These are phyloP conservation scores for Acromyrmex echinatior DNA, from an alignment of 1,140 invertebrate genomes.

Conservation along the genomic window DNA sequence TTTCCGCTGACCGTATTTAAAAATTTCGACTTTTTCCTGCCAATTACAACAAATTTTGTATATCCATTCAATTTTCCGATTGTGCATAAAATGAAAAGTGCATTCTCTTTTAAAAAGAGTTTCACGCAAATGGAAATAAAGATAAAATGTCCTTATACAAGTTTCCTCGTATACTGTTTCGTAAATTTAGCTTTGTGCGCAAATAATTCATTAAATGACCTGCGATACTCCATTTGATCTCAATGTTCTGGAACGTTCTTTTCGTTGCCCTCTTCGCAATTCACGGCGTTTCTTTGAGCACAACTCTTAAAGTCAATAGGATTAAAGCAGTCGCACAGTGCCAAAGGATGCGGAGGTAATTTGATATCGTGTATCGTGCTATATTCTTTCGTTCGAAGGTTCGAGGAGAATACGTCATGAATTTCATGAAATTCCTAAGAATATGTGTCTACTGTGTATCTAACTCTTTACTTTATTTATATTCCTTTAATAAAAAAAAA, in stretches of 20 bases:
- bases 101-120: conserved; percentile 18
- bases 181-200: conserved; percentile 62
- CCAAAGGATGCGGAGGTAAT: conserved; percentile 72
- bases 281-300: conserved; percentile 68
- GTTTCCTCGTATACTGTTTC: not conserved
- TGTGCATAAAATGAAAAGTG: not conserved
- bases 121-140: conserved; percentile 31
- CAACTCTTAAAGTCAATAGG: conserved; percentile 68
- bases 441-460: not conserved
- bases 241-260: conserved; percentile 55
- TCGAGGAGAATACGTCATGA: conserved; percentile 41
- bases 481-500: not conserved
- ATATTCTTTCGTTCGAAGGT: conserved; percentile 27
- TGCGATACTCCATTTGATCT: conserved; percentile 61
- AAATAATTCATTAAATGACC: conserved; percentile 73
- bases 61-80: not conserved
- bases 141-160: conserved; percentile 25
- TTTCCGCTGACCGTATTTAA: not conserved
- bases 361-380: conserved; percentile 67
- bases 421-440: conserved; percentile 58
- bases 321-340: conserved; percentile 68
- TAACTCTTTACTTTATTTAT: conserved; percentile 2
- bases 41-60: conserved; percentile 4
- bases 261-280: conserved; percentile 52
- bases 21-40: not conserved